Conservation (phyloP, 1,140 invertebrate genomes). For the Scaptomyza montana region DNA sequence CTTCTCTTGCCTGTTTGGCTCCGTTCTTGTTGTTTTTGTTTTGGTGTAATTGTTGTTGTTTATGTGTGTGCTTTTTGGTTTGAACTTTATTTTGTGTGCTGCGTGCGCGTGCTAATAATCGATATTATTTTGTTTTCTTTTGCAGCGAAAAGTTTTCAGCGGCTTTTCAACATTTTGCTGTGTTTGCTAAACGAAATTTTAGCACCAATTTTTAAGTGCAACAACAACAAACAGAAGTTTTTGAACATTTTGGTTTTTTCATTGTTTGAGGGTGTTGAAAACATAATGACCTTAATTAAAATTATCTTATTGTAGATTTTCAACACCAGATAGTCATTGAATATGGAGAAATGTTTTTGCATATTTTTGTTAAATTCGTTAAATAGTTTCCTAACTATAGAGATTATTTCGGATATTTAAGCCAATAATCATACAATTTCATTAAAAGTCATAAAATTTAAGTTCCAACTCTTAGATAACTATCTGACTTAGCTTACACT, state of each 20-base stretch:
- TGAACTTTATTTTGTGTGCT: conserved; percentile 19
- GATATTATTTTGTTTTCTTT: conserved; percentile 80
- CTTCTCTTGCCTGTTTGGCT: conserved; percentile 8
- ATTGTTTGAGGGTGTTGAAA: neutral
- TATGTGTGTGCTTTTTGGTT: conserved; percentile 32
- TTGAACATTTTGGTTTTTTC: too few relatives aligned
- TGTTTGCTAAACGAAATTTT: conserved; percentile 13
- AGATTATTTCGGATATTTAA: too few relatives aligned
- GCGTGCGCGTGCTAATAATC: conserved; percentile 69
- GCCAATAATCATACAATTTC: too few relatives aligned
- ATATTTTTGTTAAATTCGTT: too few relatives aligned
- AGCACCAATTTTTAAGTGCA: conserved; percentile 2
- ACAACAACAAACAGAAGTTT: neutral
- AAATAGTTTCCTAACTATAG: too few relatives aligned
- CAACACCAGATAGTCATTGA: too few relatives aligned
- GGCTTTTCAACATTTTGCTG: conserved; percentile 39
- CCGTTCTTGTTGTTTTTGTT: conserved; percentile 1
- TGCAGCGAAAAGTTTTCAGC: conserved; percentile 68
- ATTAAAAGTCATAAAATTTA: too few relatives aligned
- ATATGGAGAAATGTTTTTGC: too few relatives aligned
- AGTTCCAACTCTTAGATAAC: too few relatives aligned
- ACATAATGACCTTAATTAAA: neutral
- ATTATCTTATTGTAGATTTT: neutral
- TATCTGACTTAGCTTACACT: too few relatives aligned
- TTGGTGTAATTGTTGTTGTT: conserved; percentile 29